Conservation (phyloP, 2,888 invertebrate species). For the Syrphus vitripennis region DNA sequence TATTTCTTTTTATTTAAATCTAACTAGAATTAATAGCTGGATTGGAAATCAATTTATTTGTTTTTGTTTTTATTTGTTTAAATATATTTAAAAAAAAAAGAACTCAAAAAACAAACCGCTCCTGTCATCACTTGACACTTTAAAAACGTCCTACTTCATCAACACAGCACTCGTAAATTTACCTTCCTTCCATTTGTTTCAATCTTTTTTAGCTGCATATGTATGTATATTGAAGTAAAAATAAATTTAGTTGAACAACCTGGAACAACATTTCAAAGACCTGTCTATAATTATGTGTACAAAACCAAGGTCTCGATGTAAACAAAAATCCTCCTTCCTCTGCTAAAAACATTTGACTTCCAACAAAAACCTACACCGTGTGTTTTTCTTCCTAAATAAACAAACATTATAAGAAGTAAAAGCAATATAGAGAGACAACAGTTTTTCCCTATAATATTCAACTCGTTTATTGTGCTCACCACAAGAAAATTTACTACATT, state of each 20-base stretch:
- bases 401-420: constrained; percentile 26
- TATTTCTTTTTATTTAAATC: too few species aligned
- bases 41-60: too few species aligned
- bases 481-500: constrained; percentile 41
- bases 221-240: constrained; percentile 2
- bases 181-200: not conserved
- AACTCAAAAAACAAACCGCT: too few species aligned
- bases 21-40: too few species aligned
- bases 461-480: constrained; percentile 39
- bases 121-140: constrained; percentile 19
- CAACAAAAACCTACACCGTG: constrained; percentile 3
- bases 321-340: constrained; percentile 27
- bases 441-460: not conserved
- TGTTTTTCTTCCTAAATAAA: constrained; percentile 28
- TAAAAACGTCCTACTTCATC: not conserved
- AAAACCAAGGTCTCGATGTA: constrained; percentile 49
- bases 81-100: too few species aligned
- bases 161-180: not conserved
- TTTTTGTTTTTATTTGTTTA: too few species aligned
- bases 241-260: constrained; percentile 43
- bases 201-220: not conserved
- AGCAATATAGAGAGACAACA: not conserved
- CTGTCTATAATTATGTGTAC: constrained; percentile 10
- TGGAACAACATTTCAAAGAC: constrained; percentile 26
- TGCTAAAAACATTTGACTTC: constrained; percentile 38